phyloP scores from a whole-genome alignment of 2,888 invertebrate species.

The Hypselothyrea guttata region DNA sequence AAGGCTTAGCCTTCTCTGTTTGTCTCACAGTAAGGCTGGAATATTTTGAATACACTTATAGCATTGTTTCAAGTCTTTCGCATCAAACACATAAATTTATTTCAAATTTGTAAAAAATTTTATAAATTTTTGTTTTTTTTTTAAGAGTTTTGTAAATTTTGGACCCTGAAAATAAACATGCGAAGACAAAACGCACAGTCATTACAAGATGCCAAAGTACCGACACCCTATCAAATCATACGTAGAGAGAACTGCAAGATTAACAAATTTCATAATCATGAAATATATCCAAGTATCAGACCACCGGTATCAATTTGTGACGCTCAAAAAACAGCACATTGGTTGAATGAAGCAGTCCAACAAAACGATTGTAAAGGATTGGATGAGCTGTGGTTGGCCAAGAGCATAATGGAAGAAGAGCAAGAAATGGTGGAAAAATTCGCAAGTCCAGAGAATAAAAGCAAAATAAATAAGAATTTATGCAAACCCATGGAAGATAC shows the following conservation, averaged over 20 bases:
- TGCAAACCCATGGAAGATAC: neutral
- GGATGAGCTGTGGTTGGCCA: neutral
- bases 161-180: neutral
- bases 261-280: neutral
- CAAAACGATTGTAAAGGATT: slow-evolving; percentile 1
- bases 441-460: neutral
- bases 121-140: no score
- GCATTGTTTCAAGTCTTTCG: no score
- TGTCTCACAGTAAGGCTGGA: no score
- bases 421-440: neutral
- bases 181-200: no score
- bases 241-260: slow-evolving; percentile 21
- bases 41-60: no score
- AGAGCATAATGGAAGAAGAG: neutral
- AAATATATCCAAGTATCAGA: slow-evolving; percentile 30
- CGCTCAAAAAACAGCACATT: neutral
- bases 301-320: slow-evolving; percentile 23
- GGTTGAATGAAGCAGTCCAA: slow-evolving; percentile 9
- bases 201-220: neutral
- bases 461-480: neutral
- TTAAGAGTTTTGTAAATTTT: no score
- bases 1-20: no score
- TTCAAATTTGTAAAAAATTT: no score
- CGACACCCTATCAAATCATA: slow-evolving; percentile 20
- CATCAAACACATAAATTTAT: no score